Conservation (phyloP, 2,797 vertebrate species). For the Columba guinea region DNA sequence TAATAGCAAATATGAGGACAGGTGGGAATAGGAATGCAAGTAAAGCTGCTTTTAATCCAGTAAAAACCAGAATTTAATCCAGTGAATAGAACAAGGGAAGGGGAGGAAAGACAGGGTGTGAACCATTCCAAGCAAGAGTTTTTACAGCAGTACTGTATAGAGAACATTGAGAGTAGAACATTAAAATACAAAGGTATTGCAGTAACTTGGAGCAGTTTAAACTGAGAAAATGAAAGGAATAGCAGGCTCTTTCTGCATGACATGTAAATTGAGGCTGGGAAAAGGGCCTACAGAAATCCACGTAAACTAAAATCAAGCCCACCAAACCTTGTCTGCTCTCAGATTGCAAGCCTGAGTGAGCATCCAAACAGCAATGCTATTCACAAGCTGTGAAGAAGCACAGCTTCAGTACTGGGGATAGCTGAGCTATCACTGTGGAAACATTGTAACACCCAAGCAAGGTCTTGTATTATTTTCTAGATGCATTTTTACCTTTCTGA, state of each 20-base stretch:
- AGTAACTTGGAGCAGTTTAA: neutral
- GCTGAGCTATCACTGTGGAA: neutral
- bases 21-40: neutral
- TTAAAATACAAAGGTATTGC: neutral
- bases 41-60: neutral
- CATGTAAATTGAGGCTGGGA: conserved; percentile 1
- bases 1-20: neutral
- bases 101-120: neutral
- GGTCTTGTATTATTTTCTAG: neutral
- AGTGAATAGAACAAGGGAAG: neutral
- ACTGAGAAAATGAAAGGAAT: neutral
- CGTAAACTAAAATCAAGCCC: conserved; percentile 4
- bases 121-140: neutral
- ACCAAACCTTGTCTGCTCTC: neutral
- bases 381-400: neutral
- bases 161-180: neutral
- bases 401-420: neutral
- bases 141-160: neutral
- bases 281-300: neutral
- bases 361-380: neutral
- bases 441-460: neutral
- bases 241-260: neutral
- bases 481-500: neutral
- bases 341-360: conserved; percentile 4
- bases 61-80: neutral